Conservation (phyloP, 2,113 vertebrate species). For the Brachyistius frenatus region DNA sequence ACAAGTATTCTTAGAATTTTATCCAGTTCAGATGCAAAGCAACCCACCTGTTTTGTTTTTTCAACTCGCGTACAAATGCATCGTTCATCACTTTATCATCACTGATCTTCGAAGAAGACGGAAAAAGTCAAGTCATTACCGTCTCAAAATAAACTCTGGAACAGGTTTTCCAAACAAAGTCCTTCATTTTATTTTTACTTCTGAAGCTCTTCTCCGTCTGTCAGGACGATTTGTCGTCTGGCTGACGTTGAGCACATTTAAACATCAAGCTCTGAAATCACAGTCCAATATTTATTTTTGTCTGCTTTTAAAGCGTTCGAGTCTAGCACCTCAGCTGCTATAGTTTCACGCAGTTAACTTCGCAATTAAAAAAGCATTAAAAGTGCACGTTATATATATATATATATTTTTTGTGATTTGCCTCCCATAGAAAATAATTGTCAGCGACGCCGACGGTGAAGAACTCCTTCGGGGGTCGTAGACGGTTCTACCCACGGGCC, state of each 20-base stretch:
- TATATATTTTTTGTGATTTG: too few species aligned
- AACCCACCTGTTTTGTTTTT: not conserved
- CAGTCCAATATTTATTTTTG: not conserved
- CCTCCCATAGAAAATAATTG: constrained; percentile 12
- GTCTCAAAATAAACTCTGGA: not conserved
- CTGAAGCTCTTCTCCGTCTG: constrained; percentile 10
- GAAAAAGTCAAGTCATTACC: not conserved
- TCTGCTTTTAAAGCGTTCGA: not conserved
- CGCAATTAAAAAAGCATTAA: not conserved
- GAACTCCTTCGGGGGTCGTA: constrained; percentile 45
- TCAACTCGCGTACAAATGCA: not conserved
- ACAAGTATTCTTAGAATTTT: not conserved
- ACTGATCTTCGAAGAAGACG: not conserved
- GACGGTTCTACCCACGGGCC: constrained; percentile 46
- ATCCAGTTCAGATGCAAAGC: not conserved
- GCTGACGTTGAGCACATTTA: constrained; percentile 9
- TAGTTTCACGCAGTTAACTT: not conserved
- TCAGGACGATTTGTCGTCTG: constrained; percentile 4
- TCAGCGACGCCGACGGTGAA: not conserved
- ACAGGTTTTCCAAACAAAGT: not conserved
- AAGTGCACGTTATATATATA: not conserved
- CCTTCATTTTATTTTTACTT: constrained; percentile 35
- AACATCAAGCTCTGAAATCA: constrained; percentile 10
- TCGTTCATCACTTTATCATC: not conserved
- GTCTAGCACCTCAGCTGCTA: not conserved